Percentiles rank a stretch among this genome's conserved stretches.
These are phyloP conservation scores for Paradisaea rubra DNA, from an alignment of 2,113 vertebrate species.

Conservation along the genomic window DNA sequence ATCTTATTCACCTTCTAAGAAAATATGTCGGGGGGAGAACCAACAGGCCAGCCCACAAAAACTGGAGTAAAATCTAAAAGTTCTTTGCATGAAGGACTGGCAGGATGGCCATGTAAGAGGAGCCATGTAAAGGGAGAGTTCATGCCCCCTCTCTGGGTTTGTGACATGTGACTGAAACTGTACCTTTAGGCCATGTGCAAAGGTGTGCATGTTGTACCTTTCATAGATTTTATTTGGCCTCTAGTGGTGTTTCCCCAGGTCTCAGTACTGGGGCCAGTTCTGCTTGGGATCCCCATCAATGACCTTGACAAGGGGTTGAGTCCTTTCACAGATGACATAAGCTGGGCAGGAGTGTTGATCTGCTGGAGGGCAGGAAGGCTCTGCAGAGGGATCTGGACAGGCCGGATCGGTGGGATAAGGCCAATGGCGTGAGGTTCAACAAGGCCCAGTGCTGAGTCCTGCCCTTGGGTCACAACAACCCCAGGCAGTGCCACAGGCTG, in stretches of 20 bases:
- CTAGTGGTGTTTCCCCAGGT: background rate
- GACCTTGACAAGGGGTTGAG: background rate
- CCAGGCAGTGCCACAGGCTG: background rate
- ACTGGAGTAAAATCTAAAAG: background rate
- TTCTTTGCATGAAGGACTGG: background rate
- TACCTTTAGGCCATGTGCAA: background rate
- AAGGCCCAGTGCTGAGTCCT: background rate
- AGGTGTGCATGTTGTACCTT: background rate
- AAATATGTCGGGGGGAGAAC: background rate
- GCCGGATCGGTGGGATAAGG: background rate
- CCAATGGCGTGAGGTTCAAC: background rate
- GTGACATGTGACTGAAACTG: background rate
- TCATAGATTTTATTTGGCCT: background rate
- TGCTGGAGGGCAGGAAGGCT: background rate
- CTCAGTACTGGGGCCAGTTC: background rate
- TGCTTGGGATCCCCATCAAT: background rate
- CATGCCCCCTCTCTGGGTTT: background rate
- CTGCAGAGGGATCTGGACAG: background rate
- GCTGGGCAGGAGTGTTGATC: accelerated
- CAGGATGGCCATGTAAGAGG: background rate
- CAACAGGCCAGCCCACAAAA: background rate
- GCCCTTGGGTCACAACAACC: background rate
- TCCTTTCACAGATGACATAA: no score
- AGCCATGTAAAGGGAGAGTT: background rate
- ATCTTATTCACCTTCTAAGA: background rate